Evolutionary conservation across 2,113 vertebrate genomes (phyloP).

Genomic region (Ardeotis arabs): DNA sequence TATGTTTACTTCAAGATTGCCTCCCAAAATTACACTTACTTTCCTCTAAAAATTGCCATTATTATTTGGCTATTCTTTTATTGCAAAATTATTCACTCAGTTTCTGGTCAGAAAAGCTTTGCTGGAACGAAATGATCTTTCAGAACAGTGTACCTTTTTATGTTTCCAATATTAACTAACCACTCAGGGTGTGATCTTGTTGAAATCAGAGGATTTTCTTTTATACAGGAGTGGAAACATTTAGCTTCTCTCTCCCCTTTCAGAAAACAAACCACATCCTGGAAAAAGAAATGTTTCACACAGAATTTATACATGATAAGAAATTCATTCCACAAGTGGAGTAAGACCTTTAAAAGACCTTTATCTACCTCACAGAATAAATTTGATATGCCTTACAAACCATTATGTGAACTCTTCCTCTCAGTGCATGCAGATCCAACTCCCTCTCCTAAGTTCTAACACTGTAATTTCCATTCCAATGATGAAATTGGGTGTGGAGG

Average conservation of each 20-base stretch:
- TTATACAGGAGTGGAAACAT: conserved; percentile 59
- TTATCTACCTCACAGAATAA: conserved; percentile 77
- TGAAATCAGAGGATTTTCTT: conserved; percentile 59
- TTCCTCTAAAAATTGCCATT: background rate
- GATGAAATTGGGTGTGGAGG: conserved; percentile 52
- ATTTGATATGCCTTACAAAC: conserved; percentile 77
- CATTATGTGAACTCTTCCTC: conserved; percentile 70
- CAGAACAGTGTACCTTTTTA: conserved; percentile 8
- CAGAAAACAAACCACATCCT: conserved; percentile 68
- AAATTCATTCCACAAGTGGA: conserved; percentile 81
- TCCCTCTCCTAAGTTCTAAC: conserved; percentile 56
- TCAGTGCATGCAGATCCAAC: conserved; percentile 64
- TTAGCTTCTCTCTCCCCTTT: conserved; percentile 51
- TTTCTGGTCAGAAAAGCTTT: conserved; percentile 32
- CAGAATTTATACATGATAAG: conserved; percentile 74
- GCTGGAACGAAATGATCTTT: conserved; percentile 53
- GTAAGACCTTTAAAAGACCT: conserved; percentile 81
- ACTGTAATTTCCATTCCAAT: conserved; percentile 66
- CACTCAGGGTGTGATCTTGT: conserved; percentile 40
- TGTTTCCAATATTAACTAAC: conserved; percentile 51
- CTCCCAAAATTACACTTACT: background rate
- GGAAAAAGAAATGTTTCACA: conserved; percentile 55
- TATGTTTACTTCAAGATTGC: background rate
- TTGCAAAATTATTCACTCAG: background rate
- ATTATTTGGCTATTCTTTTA: background rate